Percentiles rank a stretch among this genome's conserved stretches.
Evolutionary conservation across 2,888 invertebrate species (phyloP).

Genomic region (Megastigmus dorsalis): DNA sequence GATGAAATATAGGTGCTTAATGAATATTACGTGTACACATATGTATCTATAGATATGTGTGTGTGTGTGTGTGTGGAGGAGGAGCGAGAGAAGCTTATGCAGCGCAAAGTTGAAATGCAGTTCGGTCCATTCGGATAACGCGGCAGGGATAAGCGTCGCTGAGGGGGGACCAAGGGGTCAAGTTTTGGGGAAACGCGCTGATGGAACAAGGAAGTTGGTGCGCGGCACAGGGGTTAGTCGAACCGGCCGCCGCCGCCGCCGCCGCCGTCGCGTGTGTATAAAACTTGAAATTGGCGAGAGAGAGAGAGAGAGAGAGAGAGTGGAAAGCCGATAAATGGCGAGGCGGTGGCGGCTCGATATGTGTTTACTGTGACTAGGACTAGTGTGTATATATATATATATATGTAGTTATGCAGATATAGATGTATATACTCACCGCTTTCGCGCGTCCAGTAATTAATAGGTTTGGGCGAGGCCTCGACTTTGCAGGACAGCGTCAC

Average conservation of each 20-base stretch:
- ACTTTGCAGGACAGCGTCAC: slow-evolving; percentile 91
- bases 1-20: no score
- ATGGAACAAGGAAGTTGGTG: slow-evolving; percentile 44
- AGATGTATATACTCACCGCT: slow-evolving; percentile 79
- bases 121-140: slow-evolving; percentile 41
- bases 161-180: background rate
- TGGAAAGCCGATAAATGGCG: background rate
- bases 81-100: slow-evolving; percentile 22
- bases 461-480: slow-evolving; percentile 94
- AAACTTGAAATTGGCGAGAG: slow-evolving; percentile 45
- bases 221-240: no score
- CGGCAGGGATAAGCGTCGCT: slow-evolving; percentile 39
- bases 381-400: background rate
- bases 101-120: slow-evolving; percentile 44
- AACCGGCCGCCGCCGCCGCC: slow-evolving; percentile 13
- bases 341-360: background rate
- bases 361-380: no score
- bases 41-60: no score
- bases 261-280: no score
- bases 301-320: background rate
- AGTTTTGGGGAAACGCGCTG: slow-evolving; percentile 42
- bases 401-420: background rate
- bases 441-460: slow-evolving; percentile 95
- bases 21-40: no score
- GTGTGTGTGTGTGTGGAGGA: no score